Conservation (phyloP, 2,888 invertebrate genomes). For the Pseudeuparius sepicola region DNA sequence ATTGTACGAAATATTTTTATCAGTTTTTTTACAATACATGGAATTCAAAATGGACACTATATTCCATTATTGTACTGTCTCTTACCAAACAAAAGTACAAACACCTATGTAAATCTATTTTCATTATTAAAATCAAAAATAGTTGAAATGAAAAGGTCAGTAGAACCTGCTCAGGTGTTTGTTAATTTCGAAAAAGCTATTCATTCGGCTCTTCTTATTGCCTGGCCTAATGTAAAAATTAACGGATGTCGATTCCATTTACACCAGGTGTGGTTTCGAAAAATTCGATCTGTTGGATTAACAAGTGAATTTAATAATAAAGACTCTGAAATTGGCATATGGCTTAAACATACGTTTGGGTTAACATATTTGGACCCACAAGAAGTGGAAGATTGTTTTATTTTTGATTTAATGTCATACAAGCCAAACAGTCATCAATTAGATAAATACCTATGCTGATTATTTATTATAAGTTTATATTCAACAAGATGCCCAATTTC, state of each 20-base stretch:
- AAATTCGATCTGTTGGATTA: constrained; percentile 5
- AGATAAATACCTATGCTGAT: too few species aligned
- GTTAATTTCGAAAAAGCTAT: constrained; percentile 9
- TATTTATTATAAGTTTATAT: too few species aligned
- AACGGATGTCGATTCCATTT: too few species aligned
- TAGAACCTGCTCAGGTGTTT: constrained; percentile 4
- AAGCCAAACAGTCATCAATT: too few species aligned
- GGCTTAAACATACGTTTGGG: constrained; percentile 7
- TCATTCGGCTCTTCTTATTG: constrained; percentile 2
- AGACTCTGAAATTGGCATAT: constrained; percentile 9
- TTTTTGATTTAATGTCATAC: too few species aligned
- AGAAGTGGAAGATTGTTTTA: too few species aligned
- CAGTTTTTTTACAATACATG: too few species aligned
- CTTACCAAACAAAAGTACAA: too few species aligned
- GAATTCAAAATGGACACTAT: too few species aligned
- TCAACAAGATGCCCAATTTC: too few species aligned
- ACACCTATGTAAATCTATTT: constrained; percentile 6
- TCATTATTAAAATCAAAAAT: constrained; percentile 7
- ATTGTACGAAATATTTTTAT: too few species aligned
- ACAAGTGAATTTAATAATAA: constrained; percentile 5
- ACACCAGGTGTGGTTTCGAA: constrained; percentile 6
- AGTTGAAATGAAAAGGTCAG: constrained; percentile 2
- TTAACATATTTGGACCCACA: too few species aligned
- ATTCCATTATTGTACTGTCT: constrained; percentile 9
- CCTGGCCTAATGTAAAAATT: constrained; percentile 9